Evolutionary conservation across 92 coral and sea anemone genomes (phyloP).

Genomic region (Muricea muricata): DNA sequence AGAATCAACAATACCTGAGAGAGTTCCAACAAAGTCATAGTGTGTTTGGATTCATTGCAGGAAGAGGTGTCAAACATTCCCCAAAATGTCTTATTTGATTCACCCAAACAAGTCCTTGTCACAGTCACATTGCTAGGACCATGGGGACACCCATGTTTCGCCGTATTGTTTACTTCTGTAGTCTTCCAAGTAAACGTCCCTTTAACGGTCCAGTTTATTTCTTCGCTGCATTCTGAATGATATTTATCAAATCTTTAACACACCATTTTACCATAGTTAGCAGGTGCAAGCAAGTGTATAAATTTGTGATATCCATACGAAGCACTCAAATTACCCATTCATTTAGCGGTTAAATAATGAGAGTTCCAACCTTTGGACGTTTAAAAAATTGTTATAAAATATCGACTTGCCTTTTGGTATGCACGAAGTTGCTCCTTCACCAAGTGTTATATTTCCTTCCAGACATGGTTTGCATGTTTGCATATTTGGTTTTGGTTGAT

Average conservation of each 20-base stretch:
- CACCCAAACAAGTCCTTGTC: background rate
- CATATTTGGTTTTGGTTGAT: background rate
- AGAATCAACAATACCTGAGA: too few relatives aligned
- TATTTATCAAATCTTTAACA: too few relatives aligned
- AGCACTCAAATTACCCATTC: too few relatives aligned
- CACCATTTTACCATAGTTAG: too few relatives aligned
- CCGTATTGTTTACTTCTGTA: background rate
- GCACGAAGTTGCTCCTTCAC: conserved; percentile 19
- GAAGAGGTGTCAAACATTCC: background rate
- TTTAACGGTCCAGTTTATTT: conserved; percentile 11
- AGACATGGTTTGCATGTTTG: conserved; percentile 13
- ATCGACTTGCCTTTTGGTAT: background rate
- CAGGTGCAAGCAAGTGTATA: too few relatives aligned
- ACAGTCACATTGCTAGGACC: conserved; percentile 23
- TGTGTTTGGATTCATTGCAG: conserved; percentile 16
- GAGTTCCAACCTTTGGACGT: too few relatives aligned
- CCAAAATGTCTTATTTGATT: background rate
- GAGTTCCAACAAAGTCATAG: conserved; percentile 1
- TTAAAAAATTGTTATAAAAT: background rate
- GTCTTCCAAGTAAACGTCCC: conserved; percentile 26
- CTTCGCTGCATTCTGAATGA: conserved; percentile 6
- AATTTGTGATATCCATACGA: too few relatives aligned
- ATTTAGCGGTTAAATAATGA: too few relatives aligned
- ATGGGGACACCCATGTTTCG: conserved; percentile 26
- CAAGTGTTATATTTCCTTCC: background rate